Percentiles rank a stretch among this genome's conserved stretches.
Evolutionary conservation across 2,888 invertebrate genomes (phyloP).

Genomic region (Caenorhabditis angaria): DNA sequence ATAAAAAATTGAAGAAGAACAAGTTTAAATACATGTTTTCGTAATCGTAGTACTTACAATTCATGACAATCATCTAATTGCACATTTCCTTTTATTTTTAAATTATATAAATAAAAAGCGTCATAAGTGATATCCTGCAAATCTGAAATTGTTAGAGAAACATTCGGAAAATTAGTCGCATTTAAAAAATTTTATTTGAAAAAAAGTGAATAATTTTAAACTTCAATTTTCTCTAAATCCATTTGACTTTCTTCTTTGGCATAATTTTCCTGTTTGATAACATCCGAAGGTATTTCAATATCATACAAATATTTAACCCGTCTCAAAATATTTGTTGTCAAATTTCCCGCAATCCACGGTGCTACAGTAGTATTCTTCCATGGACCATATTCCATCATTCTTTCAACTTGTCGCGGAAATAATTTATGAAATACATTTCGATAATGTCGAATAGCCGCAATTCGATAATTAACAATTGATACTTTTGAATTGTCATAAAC

Average conservation of each 20-base stretch:
- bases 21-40: no score
- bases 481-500: background rate
- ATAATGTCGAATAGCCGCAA: slow-evolving; percentile 10
- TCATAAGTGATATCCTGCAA: no score
- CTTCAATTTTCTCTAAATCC: background rate
- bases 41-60: no score
- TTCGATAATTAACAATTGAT: background rate
- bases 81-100: no score
- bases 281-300: background rate
- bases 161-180: no score
- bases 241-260: background rate
- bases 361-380: background rate
- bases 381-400: background rate
- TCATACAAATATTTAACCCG: slow-evolving; percentile 17
- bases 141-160: no score
- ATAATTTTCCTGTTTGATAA: no score
- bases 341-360: slow-evolving; percentile 7
- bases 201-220: no score
- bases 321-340: slow-evolving; percentile 7
- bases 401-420: background rate
- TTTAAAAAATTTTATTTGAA: no score
- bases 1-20: no score
- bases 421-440: background rate
- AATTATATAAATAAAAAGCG: no score
- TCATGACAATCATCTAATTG: no score